A percentile compares a stretch with the other conserved stretches of the same genome.
These are phyloP conservation scores for Atractosteus spatula DNA, from an alignment of 2,113 vertebrate genomes.

Conservation along the genomic window DNA sequence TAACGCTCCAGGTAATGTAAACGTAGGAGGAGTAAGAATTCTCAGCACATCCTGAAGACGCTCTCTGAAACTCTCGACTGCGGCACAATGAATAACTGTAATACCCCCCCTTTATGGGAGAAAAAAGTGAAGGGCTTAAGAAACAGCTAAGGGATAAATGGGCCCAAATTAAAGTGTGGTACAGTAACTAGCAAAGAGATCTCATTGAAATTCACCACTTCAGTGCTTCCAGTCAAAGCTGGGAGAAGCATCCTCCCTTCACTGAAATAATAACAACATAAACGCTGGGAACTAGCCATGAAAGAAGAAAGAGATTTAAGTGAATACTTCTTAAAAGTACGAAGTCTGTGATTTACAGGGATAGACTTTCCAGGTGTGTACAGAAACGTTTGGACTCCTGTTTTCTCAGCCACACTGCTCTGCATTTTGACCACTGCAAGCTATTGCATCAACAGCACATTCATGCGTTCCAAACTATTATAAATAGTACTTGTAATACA, in stretches of 20 bases:
- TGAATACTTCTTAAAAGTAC: background rate
- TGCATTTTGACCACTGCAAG: background rate
- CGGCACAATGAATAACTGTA: too few species aligned
- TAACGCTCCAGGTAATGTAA: too few species aligned
- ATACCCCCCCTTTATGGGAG: too few species aligned
- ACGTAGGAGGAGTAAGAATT: too few species aligned
- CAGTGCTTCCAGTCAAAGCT: constrained; percentile 7
- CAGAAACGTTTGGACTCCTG: background rate
- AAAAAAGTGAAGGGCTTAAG: too few species aligned
- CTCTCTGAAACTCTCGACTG: too few species aligned
- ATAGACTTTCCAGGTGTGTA: background rate
- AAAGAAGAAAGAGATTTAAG: constrained; percentile 1
- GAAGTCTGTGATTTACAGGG: constrained; percentile 3
- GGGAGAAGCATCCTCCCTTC: background rate
- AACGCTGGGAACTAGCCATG: constrained; percentile 1
- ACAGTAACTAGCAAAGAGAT: constrained; percentile 1
- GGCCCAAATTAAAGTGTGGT: background rate
- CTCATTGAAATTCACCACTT: background rate
- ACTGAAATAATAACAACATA: background rate
- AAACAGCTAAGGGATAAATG: too few species aligned
- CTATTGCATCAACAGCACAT: constrained; percentile 6
- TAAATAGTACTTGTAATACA: constrained; percentile 15
- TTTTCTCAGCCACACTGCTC: background rate
- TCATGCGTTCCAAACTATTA: background rate
- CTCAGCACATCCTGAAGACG: too few species aligned